A percentile compares a stretch with the other conserved stretches of the same genome.
phyloP scores from a whole-genome alignment of 2,888 invertebrate species.

The Abscondita cerata region DNA sequence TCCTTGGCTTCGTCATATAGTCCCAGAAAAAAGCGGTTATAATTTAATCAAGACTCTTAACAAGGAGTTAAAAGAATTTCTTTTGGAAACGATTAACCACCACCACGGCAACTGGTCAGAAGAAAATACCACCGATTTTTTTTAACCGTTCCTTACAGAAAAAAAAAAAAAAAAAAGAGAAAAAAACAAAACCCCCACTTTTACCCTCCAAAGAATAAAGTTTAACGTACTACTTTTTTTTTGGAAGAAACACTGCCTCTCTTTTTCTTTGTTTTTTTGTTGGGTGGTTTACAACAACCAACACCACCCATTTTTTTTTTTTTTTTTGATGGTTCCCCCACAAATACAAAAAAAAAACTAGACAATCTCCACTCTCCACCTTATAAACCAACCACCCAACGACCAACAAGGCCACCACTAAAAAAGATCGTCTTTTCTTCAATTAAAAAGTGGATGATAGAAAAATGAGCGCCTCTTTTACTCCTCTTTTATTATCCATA shows the following conservation, averaged over 20 bases:
- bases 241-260: too few species aligned
- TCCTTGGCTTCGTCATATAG: constrained; percentile 69
- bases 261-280: constrained; percentile 75
- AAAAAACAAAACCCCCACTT: too few species aligned
- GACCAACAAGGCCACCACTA: too few species aligned
- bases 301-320: constrained; percentile 65
- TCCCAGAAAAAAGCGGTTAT: constrained; percentile 68
- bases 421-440: too few species aligned
- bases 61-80: constrained; percentile 61
- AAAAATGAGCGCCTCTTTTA: too few species aligned
- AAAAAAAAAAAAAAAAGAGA: constrained; percentile 58
- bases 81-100: constrained; percentile 65
- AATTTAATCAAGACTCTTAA: constrained; percentile 66
- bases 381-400: too few species aligned
- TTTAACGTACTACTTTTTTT: too few species aligned
- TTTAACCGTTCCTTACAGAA: constrained; percentile 68
- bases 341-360: constrained; percentile 65
- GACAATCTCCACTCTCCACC: constrained; percentile 62
- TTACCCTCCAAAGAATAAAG: too few species aligned
- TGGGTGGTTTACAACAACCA: constrained; percentile 71
- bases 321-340: constrained; percentile 65
- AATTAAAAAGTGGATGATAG: too few species aligned
- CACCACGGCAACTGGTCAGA: constrained; percentile 61
- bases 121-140: constrained; percentile 64
- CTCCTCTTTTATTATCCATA: too few species aligned